Conservation (phyloP, 2,888 invertebrate genomes). For the Cryptocephalus primarius region DNA sequence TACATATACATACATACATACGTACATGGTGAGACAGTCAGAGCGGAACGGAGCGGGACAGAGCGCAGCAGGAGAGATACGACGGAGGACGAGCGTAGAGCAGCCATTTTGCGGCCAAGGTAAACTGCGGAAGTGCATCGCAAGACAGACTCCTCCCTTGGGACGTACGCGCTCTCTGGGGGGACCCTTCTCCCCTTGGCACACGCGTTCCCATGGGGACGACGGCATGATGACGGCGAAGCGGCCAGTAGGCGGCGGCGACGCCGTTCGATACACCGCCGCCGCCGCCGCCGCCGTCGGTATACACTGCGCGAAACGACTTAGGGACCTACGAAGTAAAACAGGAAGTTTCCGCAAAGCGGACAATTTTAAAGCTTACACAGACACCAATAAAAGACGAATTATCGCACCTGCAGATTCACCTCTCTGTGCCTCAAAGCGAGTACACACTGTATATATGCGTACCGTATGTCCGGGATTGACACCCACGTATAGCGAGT, state of each 20-base stretch:
- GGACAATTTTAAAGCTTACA: too few relatives aligned
- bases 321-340: background rate
- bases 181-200: conserved; percentile 30
- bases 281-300: conserved; percentile 14
- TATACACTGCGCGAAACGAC: background rate
- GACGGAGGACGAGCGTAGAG: conserved; percentile 1
- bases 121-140: conserved; percentile 29
- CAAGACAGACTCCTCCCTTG: conserved; percentile 33
- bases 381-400: too few relatives aligned
- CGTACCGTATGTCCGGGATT: too few relatives aligned
- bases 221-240: conserved; percentile 35
- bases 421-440: too few relatives aligned
- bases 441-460: too few relatives aligned
- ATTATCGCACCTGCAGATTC: too few relatives aligned
- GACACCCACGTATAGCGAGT: too few relatives aligned
- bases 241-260: conserved; percentile 33
- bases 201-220: conserved; percentile 48
- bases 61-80: background rate
- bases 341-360: too few relatives aligned
- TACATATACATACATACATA: too few relatives aligned
- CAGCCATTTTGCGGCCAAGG: conserved; percentile 18
- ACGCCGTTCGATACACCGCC: conserved; percentile 24
- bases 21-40: too few relatives aligned
- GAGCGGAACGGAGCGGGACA: background rate
- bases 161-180: conserved; percentile 34